Percentiles rank a stretch among this genome's conserved stretches.
Evolutionary conservation across 2,797 vertebrate species (phyloP).

Genomic region (Tokudaia muenninki): DNA sequence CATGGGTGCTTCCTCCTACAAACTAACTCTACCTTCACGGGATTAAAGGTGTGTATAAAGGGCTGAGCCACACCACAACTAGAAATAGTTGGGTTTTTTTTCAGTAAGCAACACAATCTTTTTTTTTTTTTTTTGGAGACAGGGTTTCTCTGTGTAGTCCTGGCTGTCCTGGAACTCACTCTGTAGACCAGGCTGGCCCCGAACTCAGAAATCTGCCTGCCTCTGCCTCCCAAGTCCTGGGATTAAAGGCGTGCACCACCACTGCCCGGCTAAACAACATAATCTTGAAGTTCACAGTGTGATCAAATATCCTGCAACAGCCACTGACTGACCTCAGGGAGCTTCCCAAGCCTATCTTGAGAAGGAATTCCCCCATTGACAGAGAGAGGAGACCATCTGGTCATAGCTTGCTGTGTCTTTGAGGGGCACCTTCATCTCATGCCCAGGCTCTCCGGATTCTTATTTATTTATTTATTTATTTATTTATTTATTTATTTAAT

Average conservation of each 20-base stretch:
- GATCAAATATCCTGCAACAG: not conserved
- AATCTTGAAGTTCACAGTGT: not conserved
- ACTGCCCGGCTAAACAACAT: not conserved
- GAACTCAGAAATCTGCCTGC: too few relatives aligned
- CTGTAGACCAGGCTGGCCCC: too few relatives aligned
- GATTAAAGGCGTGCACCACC: too few relatives aligned
- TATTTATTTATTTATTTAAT: too few relatives aligned
- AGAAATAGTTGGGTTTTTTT: not conserved
- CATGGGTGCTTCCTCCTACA: not conserved
- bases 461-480: too few relatives aligned
- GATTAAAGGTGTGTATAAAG: not conserved
- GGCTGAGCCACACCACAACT: not conserved
- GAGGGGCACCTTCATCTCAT: too few relatives aligned
- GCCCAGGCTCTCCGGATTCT: not conserved
- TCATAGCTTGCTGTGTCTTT: too few relatives aligned
- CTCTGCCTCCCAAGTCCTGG: too few relatives aligned
- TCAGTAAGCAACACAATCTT: not conserved
- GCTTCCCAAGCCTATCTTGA: not conserved
- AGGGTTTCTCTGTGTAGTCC: too few relatives aligned
- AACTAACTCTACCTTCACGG: not conserved
- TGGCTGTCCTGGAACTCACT: too few relatives aligned
- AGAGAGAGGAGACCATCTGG: not conserved
- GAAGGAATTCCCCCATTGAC: not conserved
- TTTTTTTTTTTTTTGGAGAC: too few relatives aligned
- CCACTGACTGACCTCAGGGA: not conserved